Evolutionary conservation across 2,113 vertebrate species (phyloP).

Genomic region (Xiphias gladius): DNA sequence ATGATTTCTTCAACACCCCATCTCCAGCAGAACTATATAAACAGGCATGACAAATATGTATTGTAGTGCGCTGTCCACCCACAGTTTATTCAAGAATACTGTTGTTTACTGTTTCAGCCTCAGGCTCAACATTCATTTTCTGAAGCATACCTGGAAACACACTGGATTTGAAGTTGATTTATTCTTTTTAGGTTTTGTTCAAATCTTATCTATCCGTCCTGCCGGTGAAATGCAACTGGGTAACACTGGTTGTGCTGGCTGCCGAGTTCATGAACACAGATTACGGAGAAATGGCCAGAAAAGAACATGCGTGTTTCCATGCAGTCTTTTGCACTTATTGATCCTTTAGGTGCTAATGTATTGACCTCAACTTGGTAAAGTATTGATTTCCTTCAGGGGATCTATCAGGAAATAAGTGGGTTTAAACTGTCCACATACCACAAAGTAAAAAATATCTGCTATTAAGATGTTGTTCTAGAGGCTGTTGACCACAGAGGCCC

Average conservation of each 20-base stretch:
- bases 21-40: slow-evolving; percentile 1
- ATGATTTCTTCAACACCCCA: neutral
- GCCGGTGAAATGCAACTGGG: neutral
- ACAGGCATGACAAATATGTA: slow-evolving; percentile 4
- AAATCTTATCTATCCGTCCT: neutral
- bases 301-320: slow-evolving; percentile 24
- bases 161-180: neutral
- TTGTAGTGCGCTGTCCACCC: slow-evolving; percentile 11
- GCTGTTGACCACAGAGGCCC: slow-evolving; percentile 16
- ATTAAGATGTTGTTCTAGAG: slow-evolving; percentile 25
- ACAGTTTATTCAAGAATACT: slow-evolving; percentile 19
- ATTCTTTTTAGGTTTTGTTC: neutral
- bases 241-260: neutral
- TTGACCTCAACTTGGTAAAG: slow-evolving; percentile 35
- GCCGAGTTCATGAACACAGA: neutral
- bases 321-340: slow-evolving; percentile 29
- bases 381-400: slow-evolving; percentile 54
- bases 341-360: slow-evolving; percentile 53
- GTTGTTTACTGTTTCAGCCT: slow-evolving; percentile 4
- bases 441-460: slow-evolving; percentile 1
- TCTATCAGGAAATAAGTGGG: slow-evolving; percentile 56
- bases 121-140: slow-evolving; percentile 11
- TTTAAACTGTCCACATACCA: slow-evolving; percentile 37
- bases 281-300: slow-evolving; percentile 3
- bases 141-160: neutral